Percentiles rank a stretch among this genome's conserved stretches.
Conservation (phyloP, 1,140 invertebrate genomes). For the Cotesia vestalis region DNA sequence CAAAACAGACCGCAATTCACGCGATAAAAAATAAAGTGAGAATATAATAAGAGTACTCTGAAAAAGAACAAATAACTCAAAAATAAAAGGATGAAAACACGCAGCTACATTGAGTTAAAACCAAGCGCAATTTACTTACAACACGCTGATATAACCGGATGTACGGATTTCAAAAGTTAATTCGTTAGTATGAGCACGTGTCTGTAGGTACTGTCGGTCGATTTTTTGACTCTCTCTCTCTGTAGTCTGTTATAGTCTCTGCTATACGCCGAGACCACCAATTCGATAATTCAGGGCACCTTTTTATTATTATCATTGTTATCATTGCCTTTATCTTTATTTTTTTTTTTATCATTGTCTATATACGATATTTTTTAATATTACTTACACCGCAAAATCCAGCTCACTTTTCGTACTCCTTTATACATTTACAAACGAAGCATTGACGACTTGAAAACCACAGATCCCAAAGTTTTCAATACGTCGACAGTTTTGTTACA, state of each 20-base stretch:
- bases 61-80: not conserved
- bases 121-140: conserved; percentile 31
- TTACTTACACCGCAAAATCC: not conserved
- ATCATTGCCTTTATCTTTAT: not conserved
- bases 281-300: conserved; percentile 13
- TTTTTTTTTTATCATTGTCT: not conserved
- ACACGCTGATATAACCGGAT: conserved; percentile 37
- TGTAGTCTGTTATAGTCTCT: not conserved
- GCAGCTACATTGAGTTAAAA: not conserved
- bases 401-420: not conserved
- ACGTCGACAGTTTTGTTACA: conserved; percentile 3
- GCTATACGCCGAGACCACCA: not conserved
- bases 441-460: not conserved
- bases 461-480: conserved; percentile 14
- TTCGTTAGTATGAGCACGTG: conserved; percentile 35
- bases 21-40: no score
- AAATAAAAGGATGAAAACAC: not conserved
- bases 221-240: not conserved
- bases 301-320: conserved; percentile 2
- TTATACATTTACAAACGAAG: not conserved
- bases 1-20: no score
- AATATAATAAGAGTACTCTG: no score
- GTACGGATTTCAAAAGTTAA: conserved; percentile 41
- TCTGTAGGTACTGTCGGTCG: conserved; percentile 18
- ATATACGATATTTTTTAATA: not conserved